phyloP scores from a whole-genome alignment of 1,140 invertebrate species.

The Uloborus diversus region DNA sequence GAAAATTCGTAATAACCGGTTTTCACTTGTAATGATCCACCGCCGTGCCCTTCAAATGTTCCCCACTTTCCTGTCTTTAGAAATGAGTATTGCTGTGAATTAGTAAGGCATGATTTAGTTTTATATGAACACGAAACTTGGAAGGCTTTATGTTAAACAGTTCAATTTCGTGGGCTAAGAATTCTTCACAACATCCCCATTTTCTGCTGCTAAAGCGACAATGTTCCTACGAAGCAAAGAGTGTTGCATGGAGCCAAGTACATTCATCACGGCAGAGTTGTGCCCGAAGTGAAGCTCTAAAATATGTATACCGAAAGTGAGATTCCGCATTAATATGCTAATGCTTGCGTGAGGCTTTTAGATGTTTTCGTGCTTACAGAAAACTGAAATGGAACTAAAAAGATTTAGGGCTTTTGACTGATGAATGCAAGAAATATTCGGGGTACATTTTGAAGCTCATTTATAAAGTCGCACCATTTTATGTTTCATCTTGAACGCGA shows the following conservation, averaged over 20 bases:
- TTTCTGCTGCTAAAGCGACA: no score
- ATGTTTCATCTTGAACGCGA: no score
- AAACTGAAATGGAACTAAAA: background rate
- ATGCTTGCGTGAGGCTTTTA: background rate
- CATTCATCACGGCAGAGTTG: background rate
- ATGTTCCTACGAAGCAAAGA: background rate
- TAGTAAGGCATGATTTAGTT: no score
- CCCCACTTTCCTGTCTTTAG: no score
- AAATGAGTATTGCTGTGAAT: no score
- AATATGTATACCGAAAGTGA: background rate
- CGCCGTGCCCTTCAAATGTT: no score
- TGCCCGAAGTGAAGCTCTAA: background rate
- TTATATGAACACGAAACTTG: no score
- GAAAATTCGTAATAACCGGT: no score
- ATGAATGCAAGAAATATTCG: background rate
- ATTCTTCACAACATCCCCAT: no score
- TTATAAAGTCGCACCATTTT: background rate
- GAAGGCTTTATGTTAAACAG: no score
- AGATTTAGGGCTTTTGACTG: background rate
- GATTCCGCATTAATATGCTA: constrained; percentile 3
- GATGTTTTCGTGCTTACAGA: background rate
- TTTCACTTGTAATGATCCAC: no score
- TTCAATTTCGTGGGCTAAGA: no score
- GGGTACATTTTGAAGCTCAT: background rate
- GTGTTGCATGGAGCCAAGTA: background rate